Base-by-base conservation (phyloP, 2,113 vertebrate genomes). In the Anseranas semipalmata region DNA sequence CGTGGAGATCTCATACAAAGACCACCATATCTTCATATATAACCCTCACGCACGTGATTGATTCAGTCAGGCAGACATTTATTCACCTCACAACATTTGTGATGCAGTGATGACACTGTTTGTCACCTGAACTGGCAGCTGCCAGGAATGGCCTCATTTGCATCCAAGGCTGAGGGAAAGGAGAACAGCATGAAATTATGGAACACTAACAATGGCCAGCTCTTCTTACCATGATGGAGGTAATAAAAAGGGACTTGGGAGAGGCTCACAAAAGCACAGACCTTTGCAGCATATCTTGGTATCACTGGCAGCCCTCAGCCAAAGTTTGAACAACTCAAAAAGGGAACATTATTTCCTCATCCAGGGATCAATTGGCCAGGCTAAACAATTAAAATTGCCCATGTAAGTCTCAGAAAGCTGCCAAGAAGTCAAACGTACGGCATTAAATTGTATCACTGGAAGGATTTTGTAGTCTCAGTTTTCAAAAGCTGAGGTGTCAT, bases 401-500 rank as follows among this genome's bases (percentile, higher is more conserved):
- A 7, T 20, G n/a, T 37, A 80, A 95, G 48, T 50, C 62, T 74
- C 21, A 39, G 37, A 74, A 82, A 79, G 55, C 33, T 94, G 89
- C 96, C 92, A 93, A 43, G 80, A 93, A 97, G 70, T 95, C 96
- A 97, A 93, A 52, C 82, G 35, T 92, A 66, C 59, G 50, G 27
- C 85, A 85, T 92, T 81, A 79, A 58, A 85, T 94, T 80, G 39
- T 89, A 45, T 63, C 19, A 10, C 67, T 79, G 62, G 70, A 91
- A 92, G 43, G 66, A 85, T 78, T 89, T 95, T 94, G 77, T 87
- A 24, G 39, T 90, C 62, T 96, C 85, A 65, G 78, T 52, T 96
- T 97, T 96, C 90, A 89, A 95, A 93, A 93, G 56, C 75, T 46
- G 80, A 74, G 15, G 7, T 73, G 70, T 95, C 56, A 25, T n/a